Evolutionary conservation across 1,140 invertebrate species (phyloP).

Genomic region (Papilio helenus): DNA sequence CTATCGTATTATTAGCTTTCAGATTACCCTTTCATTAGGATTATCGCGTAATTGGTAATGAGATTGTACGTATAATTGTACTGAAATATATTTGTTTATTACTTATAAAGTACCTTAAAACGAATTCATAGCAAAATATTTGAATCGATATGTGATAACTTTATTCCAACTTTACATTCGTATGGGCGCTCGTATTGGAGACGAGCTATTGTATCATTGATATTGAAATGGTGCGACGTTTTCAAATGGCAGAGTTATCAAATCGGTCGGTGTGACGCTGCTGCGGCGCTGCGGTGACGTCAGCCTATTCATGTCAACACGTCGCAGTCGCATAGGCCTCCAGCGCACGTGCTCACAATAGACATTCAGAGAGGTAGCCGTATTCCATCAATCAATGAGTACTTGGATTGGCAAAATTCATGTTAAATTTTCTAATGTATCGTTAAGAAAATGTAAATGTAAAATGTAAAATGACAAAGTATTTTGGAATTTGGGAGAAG

Average conservation of each 20-base stretch:
- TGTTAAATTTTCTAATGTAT: not conserved
- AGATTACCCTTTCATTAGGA: slow-evolving; percentile 26
- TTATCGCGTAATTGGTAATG: slow-evolving; percentile 8
- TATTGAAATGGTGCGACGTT: slow-evolving; percentile 30
- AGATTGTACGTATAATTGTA: not conserved
- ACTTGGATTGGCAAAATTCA: slow-evolving; percentile 20
- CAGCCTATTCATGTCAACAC: slow-evolving; percentile 55
- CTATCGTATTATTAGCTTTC: slow-evolving; percentile 48
- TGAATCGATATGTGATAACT: not conserved
- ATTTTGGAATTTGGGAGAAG: not conserved
- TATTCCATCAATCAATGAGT: slow-evolving; percentile 62
- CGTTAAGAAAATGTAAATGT: no score
- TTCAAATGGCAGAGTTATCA: slow-evolving; percentile 48
- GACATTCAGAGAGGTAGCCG: slow-evolving; percentile 52
- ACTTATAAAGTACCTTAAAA: not conserved
- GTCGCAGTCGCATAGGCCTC: slow-evolving; percentile 44
- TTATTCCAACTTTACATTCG: slow-evolving; percentile 29
- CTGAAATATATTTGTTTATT: not conserved
- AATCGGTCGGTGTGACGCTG: slow-evolving; percentile 49
- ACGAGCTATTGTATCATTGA: slow-evolving; percentile 29
- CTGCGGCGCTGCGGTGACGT: slow-evolving; percentile 34
- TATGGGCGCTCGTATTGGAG: not conserved
- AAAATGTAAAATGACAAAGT: not conserved
- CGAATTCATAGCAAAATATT: not conserved
- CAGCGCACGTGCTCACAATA: slow-evolving; percentile 63